phyloP scores from a whole-genome alignment of 2,113 vertebrate species.

The Lethenteron camtschaticum region DNA sequence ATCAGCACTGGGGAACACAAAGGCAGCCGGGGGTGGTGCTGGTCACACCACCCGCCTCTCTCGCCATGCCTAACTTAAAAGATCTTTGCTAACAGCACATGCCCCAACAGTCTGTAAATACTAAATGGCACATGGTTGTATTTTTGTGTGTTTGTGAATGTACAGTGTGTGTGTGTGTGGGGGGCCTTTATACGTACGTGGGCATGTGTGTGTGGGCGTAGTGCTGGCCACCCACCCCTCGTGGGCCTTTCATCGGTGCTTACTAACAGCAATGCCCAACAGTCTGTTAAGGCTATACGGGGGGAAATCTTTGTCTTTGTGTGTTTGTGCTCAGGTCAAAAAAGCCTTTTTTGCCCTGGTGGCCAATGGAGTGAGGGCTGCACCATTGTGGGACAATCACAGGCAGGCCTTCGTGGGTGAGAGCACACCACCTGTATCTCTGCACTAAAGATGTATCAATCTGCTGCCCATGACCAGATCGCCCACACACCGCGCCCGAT shows the following conservation, averaged over 20 bases:
- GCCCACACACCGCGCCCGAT: no score
- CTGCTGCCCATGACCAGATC: no score
- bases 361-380: conserved; percentile 58
- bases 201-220: neutral
- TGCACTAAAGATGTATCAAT: no score
- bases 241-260: no score
- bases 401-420: conserved; percentile 77
- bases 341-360: conserved; percentile 73
- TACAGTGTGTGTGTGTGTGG: neutral
- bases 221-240: neutral
- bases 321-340: conserved; percentile 41
- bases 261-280: no score
- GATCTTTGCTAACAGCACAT: no score
- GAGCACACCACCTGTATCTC: conserved; percentile 11
- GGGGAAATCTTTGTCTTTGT: neutral
- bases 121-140: neutral
- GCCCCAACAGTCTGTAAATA: no score
- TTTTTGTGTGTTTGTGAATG: neutral
- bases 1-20: no score
- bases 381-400: conserved; percentile 75
- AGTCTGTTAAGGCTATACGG: no score
- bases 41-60: no score
- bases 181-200: neutral
- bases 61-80: no score
- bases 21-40: no score